Conservation (phyloP, 1,140 invertebrate genomes). For the Argopecten irradians region DNA sequence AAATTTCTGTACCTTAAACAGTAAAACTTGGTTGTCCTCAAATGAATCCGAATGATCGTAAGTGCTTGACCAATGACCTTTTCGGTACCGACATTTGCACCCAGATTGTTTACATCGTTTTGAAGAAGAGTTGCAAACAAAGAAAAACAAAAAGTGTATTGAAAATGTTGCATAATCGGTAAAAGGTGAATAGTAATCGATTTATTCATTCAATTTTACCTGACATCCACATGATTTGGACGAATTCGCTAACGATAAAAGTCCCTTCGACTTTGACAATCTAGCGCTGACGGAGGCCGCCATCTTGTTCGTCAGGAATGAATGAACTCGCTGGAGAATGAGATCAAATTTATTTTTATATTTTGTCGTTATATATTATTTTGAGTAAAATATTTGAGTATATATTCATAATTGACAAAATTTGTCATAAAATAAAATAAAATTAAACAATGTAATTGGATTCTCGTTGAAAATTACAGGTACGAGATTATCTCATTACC, state of each 20-base stretch:
- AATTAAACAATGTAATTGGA: neutral
- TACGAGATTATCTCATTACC: conserved; percentile 24
- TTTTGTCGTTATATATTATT: neutral
- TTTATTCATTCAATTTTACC: neutral
- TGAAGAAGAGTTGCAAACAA: neutral
- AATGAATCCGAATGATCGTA: no score
- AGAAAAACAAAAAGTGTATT: neutral
- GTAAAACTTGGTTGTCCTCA: no score
- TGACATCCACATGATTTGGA: neutral
- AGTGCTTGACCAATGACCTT: neutral
- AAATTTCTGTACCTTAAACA: no score
- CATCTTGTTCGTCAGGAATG: neutral
- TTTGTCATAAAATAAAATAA: neutral
- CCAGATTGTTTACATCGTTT: neutral
- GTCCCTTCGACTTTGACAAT: conserved; percentile 21
- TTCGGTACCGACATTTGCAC: neutral
- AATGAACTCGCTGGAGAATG: neutral
- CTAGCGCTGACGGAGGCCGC: neutral
- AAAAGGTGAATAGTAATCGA: neutral
- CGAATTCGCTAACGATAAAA: neutral
- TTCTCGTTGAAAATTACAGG: conserved; percentile 2
- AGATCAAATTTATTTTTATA: neutral
- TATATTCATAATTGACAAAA: neutral
- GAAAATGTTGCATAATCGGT: neutral
- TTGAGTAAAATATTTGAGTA: neutral